Evolutionary conservation across 2,797 vertebrate species (phyloP), one percentile per base, ranked within the genome.

Genomic region (Thaleichthys pacificus): DNA sequence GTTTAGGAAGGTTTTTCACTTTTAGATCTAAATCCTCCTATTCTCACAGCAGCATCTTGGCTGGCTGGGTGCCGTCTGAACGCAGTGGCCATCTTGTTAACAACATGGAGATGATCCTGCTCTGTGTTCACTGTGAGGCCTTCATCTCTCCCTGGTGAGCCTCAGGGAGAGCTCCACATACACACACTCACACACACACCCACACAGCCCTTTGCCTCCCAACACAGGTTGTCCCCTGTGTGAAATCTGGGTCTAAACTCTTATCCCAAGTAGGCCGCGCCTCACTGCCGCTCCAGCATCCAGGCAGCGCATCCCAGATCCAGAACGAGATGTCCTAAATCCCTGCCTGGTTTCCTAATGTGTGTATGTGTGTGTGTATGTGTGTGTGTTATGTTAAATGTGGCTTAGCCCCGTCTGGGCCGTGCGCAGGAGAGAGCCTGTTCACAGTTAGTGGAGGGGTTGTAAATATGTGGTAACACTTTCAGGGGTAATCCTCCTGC

Each of bases 401-500:
- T 90, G 89, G 90, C 93, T 94, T 93, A 92, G 89, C 90, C 47
- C 80, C 80, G 85, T 86, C 90, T 87, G 84, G 88, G 84, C 76
- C 69, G 86, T 86, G 86, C 89, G 87, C 87, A 85, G 85, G 87
- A 22, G 68, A 72, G 86, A 92, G 92, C 86, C 91, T 91, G 91
- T 91, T 89, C 91, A 92, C 90, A 91, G 90, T 93, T 92, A 90
- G 89, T 90, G 88, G 89, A 91, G 86, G 89, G 93, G 89, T 91
- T 91, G 91, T 92, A 93, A 93, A 93, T 93, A 93, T 90, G 89
- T 91, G 87, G 85, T 92, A 93, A 93, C 91, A 93, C 89, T 93
- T 93, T 89, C 89, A 88, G 85, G 81, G 76, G 89, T 93, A 94
- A 93, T 93, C 92, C 91, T 88, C 86, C 82, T 81, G 86, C 89